Conservation (phyloP, 2,888 invertebrate genomes). For the Beris chalybata region DNA sequence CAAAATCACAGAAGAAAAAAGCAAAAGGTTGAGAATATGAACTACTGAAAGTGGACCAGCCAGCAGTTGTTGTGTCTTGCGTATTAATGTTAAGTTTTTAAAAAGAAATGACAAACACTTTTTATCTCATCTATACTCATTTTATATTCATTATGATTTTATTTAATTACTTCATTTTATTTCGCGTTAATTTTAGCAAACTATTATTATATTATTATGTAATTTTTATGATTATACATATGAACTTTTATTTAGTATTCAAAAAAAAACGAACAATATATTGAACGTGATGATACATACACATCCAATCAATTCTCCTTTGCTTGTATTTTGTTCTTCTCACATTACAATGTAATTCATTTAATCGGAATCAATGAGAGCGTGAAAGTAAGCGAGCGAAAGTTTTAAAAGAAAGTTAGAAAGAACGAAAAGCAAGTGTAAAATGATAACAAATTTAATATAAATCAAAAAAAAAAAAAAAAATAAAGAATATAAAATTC, state of each 20-base stretch:
- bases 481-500: slow-evolving; percentile 13
- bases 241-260: no score
- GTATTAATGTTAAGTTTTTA: slow-evolving; percentile 45
- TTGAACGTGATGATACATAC: no score
- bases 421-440: slow-evolving; percentile 30
- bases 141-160: slow-evolving; percentile 24
- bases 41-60: slow-evolving; percentile 51
- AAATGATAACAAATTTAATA: slow-evolving; percentile 23
- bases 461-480: slow-evolving; percentile 7
- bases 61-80: slow-evolving; percentile 57
- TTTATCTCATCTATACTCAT: slow-evolving; percentile 30
- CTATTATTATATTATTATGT: slow-evolving; percentile 12
- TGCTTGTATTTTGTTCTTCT: no score
- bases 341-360: no score
- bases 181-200: slow-evolving; percentile 11
- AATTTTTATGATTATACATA: slow-evolving; percentile 7
- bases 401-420: slow-evolving; percentile 19
- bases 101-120: slow-evolving; percentile 38
- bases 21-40: slow-evolving; percentile 11
- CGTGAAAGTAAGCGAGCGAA: slow-evolving; percentile 22
- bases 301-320: no score
- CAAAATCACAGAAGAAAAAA: slow-evolving; percentile 19
- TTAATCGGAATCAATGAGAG: slow-evolving; percentile 11
- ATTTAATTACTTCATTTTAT: slow-evolving; percentile 26
- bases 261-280: no score